A percentile compares a stretch with the other conserved stretches of the same genome.
These are phyloP conservation scores for Heterocephalus glaber DNA, from an alignment of 2,113 vertebrate genomes.

Conservation along the genomic window DNA sequence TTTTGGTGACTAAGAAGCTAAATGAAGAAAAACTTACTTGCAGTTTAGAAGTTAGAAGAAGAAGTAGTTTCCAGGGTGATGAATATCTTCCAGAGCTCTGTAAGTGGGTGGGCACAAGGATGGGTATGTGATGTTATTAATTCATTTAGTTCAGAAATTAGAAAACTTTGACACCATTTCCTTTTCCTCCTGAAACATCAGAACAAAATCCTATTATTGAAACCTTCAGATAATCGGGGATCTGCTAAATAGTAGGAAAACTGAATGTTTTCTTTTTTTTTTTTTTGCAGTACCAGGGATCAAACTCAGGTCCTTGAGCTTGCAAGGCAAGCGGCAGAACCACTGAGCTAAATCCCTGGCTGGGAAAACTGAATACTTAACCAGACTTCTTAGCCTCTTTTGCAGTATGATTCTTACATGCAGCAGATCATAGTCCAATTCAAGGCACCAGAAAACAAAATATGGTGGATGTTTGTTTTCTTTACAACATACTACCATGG, in stretches of 20 bases:
- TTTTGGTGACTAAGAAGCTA: conserved; percentile 36
- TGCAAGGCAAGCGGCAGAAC: too few relatives aligned
- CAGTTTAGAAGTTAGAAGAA: background rate
- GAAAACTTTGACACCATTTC: conserved; percentile 66
- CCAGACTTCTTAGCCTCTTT: background rate
- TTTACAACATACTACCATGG: background rate
- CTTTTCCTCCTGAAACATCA: conserved; percentile 32
- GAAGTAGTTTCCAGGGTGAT: background rate
- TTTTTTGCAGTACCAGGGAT: too few relatives aligned
- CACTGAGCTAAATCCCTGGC: too few relatives aligned
- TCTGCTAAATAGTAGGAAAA: conserved; percentile 24
- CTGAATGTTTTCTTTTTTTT: background rate
- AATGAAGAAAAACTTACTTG: background rate
- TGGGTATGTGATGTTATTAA: conserved; percentile 46
- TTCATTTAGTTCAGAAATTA: conserved; percentile 67
- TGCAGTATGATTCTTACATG: background rate
- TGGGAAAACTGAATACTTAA: too few relatives aligned
- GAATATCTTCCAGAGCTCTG: background rate
- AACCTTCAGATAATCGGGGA: conserved; percentile 10
- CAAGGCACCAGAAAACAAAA: background rate
- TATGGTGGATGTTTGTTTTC: background rate
- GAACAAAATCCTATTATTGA: conserved; percentile 20
- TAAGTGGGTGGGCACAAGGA: background rate
- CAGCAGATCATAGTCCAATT: background rate
- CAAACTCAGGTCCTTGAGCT: too few relatives aligned